phyloP scores from a whole-genome alignment of 2,888 invertebrate genomes.

The Neoascia interrupta region DNA sequence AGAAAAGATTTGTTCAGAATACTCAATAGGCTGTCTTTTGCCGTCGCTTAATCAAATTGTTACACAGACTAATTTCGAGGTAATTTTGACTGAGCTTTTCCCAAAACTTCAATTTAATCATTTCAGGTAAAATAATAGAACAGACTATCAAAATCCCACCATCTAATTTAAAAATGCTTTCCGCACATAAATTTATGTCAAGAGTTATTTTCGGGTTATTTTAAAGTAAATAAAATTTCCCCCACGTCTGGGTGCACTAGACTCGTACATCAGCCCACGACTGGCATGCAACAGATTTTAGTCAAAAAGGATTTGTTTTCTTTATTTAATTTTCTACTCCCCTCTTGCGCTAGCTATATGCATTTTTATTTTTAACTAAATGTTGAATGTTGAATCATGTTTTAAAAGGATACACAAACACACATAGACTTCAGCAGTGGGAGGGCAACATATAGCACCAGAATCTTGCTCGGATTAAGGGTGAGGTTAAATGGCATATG shows the following conservation, averaged over 20 bases:
- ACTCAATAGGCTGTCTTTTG: no score
- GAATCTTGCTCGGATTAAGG: slow-evolving; percentile 47
- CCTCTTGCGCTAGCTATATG: neutral
- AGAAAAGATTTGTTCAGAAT: no score
- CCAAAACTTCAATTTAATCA: no score
- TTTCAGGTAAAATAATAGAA: no score
- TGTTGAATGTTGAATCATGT: slow-evolving; percentile 30
- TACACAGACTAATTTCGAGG: no score
- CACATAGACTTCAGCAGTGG: neutral
- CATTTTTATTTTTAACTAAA: slow-evolving; percentile 8
- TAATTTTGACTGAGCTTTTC: no score
- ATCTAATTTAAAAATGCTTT: no score
- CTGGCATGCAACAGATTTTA: slow-evolving; percentile 64
- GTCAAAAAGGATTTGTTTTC: slow-evolving; percentile 32
- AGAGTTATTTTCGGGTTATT: slow-evolving; percentile 5
- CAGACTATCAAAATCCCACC: no score
- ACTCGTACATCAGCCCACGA: no score
- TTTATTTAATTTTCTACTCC: neutral
- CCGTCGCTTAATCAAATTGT: no score
- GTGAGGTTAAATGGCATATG: slow-evolving; percentile 68
- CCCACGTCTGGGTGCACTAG: slow-evolving; percentile 50
- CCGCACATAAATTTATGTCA: neutral
- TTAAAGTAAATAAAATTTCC: neutral
- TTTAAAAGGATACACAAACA: slow-evolving; percentile 13
- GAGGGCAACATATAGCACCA: neutral